Evolutionary conservation across 2,113 vertebrate species (phyloP).

Genomic region (Hemiscyllium ocellatum): DNA sequence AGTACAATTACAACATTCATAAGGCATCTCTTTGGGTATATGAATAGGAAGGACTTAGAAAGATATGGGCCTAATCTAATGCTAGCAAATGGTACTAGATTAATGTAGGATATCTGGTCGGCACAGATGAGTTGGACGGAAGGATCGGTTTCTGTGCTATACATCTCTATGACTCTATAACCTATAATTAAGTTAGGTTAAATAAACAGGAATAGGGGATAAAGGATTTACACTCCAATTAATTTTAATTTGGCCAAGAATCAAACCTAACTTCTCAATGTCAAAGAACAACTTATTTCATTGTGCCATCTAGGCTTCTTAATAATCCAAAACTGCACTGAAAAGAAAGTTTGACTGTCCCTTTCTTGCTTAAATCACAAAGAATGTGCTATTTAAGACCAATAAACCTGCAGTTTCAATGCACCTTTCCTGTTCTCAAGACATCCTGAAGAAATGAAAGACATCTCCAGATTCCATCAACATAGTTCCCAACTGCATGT

Average conservation of each 20-base stretch:
- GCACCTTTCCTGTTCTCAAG: neutral
- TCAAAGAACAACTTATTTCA: neutral
- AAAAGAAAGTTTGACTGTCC: neutral
- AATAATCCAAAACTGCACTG: neutral
- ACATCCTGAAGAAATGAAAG: no score
- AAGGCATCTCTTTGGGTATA: no score
- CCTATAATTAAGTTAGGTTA: neutral
- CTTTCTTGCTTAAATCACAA: neutral
- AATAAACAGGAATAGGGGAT: neutral
- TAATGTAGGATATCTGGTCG: no score
- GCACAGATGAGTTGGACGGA: no score
- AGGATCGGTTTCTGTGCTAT: no score
- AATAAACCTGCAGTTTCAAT: neutral
- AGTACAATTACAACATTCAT: no score
- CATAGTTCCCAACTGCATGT: neutral
- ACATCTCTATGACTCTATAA: neutral
- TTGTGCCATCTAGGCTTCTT: neutral
- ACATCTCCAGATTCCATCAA: neutral
- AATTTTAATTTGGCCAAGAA: neutral
- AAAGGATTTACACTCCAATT: neutral
- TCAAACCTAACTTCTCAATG: neutral
- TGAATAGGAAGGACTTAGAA: no score
- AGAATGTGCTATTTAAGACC: neutral
- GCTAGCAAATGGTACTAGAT: no score
- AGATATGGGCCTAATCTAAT: no score